A percentile compares a stretch with the other conserved stretches of the same genome.
phyloP scores from a whole-genome alignment of 2,888 invertebrate genomes.

The Prosopocoilus inquinatus region DNA sequence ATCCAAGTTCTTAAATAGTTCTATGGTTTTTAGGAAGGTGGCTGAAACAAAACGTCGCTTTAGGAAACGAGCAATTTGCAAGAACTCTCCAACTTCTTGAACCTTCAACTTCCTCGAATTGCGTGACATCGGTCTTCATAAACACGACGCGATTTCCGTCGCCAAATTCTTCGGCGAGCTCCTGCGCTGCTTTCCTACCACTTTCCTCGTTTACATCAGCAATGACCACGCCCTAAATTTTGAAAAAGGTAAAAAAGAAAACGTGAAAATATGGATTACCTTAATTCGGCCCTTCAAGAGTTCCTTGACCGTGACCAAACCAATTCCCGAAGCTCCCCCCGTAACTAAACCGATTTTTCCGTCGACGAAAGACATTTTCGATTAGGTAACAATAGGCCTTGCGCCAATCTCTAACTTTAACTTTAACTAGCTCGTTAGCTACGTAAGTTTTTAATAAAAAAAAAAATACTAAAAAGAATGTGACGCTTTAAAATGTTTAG shows the following conservation, averaged over 20 bases:
- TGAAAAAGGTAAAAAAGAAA: not conserved
- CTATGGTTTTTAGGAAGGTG: slow-evolving; percentile 13
- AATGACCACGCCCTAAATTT: slow-evolving; percentile 17
- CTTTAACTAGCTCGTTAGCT: too few relatives aligned
- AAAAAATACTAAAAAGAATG: too few relatives aligned
- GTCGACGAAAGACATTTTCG: slow-evolving; percentile 16
- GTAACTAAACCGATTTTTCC: slow-evolving; percentile 50
- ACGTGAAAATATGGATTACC: slow-evolving; percentile 28
- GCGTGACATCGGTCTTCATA: slow-evolving; percentile 15
- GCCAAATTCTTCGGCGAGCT: slow-evolving; percentile 10
- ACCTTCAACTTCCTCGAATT: slow-evolving; percentile 22
- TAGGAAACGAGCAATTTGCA: not conserved
- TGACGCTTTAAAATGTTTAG: too few relatives aligned
- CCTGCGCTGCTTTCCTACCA: slow-evolving; percentile 10
- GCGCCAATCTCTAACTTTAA: too few relatives aligned
- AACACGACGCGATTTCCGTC: slow-evolving; percentile 14
- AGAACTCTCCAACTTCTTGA: not conserved
- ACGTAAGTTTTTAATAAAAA: too few relatives aligned
- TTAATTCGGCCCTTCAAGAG: slow-evolving; percentile 50
- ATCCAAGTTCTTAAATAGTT: slow-evolving; percentile 11
- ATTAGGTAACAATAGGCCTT: too few relatives aligned
- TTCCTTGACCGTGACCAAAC: slow-evolving; percentile 50
- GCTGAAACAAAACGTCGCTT: slow-evolving; percentile 1
- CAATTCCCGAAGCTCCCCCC: slow-evolving; percentile 58
- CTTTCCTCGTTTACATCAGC: slow-evolving; percentile 16